A percentile compares a stretch with the other conserved stretches of the same genome.
Conservation (phyloP, 2,113 vertebrate genomes). For the Ranitomeya variabilis region DNA sequence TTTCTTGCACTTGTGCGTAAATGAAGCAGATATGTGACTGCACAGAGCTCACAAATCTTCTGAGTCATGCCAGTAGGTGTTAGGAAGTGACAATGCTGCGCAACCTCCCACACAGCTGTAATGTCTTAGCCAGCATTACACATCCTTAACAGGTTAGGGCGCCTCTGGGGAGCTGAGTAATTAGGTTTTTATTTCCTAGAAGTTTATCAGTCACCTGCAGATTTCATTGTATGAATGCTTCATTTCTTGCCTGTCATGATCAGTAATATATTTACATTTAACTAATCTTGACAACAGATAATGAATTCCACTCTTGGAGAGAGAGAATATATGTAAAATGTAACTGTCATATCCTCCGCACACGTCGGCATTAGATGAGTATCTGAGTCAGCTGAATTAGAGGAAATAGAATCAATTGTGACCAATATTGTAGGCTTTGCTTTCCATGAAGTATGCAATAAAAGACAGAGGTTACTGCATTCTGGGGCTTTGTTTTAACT, state of each 20-base stretch:
- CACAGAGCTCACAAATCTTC: conserved; percentile 42
- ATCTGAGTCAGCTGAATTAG: neutral
- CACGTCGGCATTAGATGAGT: neutral
- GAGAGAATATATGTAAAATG: neutral
- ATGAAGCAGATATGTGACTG: conserved; percentile 21
- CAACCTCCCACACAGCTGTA: conserved; percentile 36
- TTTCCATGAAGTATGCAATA: neutral
- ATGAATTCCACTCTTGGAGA: neutral
- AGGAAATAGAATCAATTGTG: neutral
- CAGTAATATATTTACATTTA: conserved; percentile 29
- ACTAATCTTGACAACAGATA: conserved; percentile 36
- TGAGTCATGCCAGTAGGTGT: conserved; percentile 46
- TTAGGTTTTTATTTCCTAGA: conserved; percentile 44
- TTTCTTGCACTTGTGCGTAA: neutral
- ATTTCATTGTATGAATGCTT: conserved; percentile 28
- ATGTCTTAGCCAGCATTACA: conserved; percentile 30
- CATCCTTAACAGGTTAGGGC: conserved; percentile 34
- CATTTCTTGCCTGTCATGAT: conserved; percentile 6
- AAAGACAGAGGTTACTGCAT: neutral
- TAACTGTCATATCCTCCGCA: neutral
- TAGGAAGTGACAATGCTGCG: conserved; percentile 27
- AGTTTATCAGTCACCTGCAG: conserved; percentile 46
- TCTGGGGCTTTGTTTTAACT: neutral
- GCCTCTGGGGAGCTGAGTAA: conserved; percentile 36
- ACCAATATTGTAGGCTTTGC: neutral